A percentile compares a stretch with the other conserved stretches of the same genome.
Evolutionary conservation across 2,113 vertebrate species (phyloP).

Genomic region (Catharus bicknelli): DNA sequence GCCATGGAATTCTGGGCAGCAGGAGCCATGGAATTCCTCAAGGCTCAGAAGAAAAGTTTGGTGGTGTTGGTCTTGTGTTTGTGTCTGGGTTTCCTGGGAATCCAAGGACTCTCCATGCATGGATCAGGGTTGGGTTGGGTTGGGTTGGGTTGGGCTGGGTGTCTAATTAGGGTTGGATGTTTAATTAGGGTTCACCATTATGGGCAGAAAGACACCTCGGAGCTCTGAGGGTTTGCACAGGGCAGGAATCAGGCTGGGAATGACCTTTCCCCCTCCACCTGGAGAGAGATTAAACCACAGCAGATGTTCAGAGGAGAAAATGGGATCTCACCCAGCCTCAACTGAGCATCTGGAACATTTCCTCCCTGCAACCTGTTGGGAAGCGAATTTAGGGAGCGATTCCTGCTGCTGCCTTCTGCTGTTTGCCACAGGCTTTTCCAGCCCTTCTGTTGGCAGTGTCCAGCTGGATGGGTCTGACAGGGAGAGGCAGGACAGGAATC

Average conservation of each 20-base stretch:
- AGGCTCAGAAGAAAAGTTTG: background rate
- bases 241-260: background rate
- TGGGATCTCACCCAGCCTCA: background rate
- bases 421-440: background rate
- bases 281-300: background rate
- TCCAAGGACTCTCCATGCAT: fast-evolving
- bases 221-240: background rate
- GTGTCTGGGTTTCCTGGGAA: fast-evolving
- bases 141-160: too few species aligned
- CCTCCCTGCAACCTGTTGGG: background rate
- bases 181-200: background rate
- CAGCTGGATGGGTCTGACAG: background rate
- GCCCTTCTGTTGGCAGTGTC: background rate
- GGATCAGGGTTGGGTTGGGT: background rate
- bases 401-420: background rate
- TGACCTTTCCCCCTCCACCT: background rate
- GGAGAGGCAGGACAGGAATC: background rate
- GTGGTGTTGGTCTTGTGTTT: background rate
- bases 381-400: background rate
- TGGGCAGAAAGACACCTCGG: background rate
- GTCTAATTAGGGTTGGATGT: background rate
- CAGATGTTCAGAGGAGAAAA: background rate
- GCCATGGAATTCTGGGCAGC: background rate
- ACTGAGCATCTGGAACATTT: background rate
- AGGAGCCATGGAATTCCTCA: fast-evolving